These are phyloP conservation scores for Guaruba guarouba DNA, from an alignment of 2,113 vertebrate genomes.

Conservation along the genomic window DNA sequence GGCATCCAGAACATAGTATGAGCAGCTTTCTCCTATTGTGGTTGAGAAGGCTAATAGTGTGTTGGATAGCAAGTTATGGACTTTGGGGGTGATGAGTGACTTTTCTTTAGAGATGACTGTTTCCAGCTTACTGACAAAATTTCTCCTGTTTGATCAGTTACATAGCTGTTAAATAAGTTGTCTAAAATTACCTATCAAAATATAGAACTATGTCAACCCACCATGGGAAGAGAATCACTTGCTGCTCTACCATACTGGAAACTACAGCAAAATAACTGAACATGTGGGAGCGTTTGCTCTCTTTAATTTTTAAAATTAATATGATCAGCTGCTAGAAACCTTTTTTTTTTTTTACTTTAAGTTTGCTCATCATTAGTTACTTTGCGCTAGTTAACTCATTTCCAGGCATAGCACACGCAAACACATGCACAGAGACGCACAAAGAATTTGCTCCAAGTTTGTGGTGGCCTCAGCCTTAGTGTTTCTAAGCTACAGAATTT, in stretches of 20 bases:
- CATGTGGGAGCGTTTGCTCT: neutral
- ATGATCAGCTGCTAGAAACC: neutral
- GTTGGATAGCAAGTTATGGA: neutral
- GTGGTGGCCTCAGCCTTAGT: neutral
- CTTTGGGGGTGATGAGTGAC: neutral
- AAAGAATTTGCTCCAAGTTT: neutral
- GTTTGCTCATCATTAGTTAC: neutral
- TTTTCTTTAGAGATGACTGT: neutral
- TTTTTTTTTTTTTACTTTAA: neutral
- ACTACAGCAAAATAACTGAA: neutral
- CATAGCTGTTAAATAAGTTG: neutral
- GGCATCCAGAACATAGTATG: neutral
- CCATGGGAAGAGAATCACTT: neutral
- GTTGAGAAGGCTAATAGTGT: neutral
- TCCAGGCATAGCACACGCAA: neutral
- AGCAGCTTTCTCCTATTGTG: neutral
- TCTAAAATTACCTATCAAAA: neutral
- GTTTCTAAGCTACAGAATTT: neutral
- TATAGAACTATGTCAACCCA: rapidly evolving
- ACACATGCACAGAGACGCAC: too few species aligned
- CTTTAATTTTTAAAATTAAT: neutral
- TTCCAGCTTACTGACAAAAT: neutral
- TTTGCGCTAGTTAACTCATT: neutral
- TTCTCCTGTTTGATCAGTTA: neutral
- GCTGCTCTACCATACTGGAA: neutral